Conservation (phyloP, 2,888 invertebrate species). For the Cylindroiulus punctatus region DNA sequence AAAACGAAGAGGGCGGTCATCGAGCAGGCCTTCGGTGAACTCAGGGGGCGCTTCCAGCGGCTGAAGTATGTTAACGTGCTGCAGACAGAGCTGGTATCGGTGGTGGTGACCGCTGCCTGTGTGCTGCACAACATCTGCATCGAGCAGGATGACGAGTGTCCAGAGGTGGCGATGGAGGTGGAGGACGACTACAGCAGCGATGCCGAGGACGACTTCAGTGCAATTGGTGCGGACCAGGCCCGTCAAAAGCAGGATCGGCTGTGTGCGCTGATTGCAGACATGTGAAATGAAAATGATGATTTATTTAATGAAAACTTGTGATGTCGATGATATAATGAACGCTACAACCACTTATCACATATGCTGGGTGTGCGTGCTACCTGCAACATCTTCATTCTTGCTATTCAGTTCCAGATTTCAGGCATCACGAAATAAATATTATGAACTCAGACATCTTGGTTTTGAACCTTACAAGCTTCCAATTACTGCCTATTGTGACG, state of each 20-base stretch:
- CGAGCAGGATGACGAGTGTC: slow-evolving; percentile 15
- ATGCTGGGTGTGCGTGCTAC: too few species aligned
- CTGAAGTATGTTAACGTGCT: slow-evolving; percentile 14
- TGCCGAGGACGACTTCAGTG: not conserved
- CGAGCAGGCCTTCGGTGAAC: slow-evolving; percentile 37
- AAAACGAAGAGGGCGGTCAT: not conserved
- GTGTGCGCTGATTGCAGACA: not conserved
- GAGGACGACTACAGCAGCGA: not conserved
- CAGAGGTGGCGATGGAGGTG: not conserved
- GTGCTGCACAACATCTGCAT: slow-evolving; percentile 53
- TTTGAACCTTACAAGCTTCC: too few species aligned
- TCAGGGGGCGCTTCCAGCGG: slow-evolving; percentile 37
- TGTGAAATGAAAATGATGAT: not conserved
- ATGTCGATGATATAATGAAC: not conserved
- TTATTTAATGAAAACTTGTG: not conserved
- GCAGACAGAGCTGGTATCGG: not conserved
- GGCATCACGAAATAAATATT: too few species aligned
- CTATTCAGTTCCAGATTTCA: too few species aligned
- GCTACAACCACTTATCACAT: not conserved
- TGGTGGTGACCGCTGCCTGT: slow-evolving; percentile 43
- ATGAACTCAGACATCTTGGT: too few species aligned
- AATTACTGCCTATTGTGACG: too few species aligned
- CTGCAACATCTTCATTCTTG: too few species aligned
- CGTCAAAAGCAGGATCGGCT: not conserved
- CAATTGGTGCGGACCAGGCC: not conserved